Evolutionary conservation across 2,888 invertebrate genomes (phyloP).

Genomic region (Noctua janthina): DNA sequence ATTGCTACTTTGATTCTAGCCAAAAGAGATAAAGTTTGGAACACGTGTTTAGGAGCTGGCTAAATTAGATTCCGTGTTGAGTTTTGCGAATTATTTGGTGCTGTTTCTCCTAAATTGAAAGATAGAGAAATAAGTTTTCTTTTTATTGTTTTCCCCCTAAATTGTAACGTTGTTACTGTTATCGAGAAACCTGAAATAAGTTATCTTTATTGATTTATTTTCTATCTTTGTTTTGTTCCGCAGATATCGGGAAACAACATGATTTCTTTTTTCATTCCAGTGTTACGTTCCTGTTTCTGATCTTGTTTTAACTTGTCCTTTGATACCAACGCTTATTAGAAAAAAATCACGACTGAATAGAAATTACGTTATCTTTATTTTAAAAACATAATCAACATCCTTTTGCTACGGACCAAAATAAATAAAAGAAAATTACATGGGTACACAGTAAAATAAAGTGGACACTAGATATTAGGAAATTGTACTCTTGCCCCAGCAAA

Average conservation of each 20-base stretch:
- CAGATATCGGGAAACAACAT: neutral
- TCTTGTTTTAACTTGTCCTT: neutral
- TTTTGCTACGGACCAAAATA: neutral
- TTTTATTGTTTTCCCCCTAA: conserved; percentile 29
- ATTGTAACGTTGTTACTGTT: conserved; percentile 26
- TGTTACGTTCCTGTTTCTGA: neutral
- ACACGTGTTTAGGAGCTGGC: conserved; percentile 58
- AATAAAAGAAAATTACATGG: neutral
- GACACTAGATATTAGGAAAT: conserved; percentile 3
- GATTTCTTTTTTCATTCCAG: neutral
- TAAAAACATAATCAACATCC: neutral
- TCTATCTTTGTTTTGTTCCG: neutral
- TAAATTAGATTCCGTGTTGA: conserved; percentile 52
- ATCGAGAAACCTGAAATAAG: neutral
- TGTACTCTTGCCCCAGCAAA: conserved; percentile 17
- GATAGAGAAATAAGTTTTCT: conserved; percentile 30
- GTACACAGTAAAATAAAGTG: conserved; percentile 7
- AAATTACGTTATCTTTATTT: neutral
- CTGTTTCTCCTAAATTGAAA: conserved; percentile 34
- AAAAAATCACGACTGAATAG: too few species aligned
- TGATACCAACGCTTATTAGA: neutral
- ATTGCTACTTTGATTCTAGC: conserved; percentile 63
- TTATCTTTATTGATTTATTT: conserved; percentile 1
- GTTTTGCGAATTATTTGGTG: conserved; percentile 32
- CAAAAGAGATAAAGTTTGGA: conserved; percentile 61